Base-by-base conservation (phyloP, 1,140 invertebrate species). In the Zaprionus camerounensis region DNA sequence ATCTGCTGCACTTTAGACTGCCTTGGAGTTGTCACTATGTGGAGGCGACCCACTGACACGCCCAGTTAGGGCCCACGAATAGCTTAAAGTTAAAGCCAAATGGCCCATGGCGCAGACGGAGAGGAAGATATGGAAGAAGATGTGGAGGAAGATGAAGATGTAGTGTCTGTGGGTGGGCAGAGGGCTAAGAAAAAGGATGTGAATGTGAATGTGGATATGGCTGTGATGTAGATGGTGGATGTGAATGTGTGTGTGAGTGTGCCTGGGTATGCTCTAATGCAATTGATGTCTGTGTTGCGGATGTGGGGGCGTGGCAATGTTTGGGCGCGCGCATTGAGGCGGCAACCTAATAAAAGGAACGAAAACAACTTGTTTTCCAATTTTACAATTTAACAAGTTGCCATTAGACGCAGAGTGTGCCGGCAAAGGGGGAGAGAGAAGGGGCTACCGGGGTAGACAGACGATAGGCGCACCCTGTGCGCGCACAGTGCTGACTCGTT, bases 361-460 rank as follows among this genome's bases (percentile, higher is more conserved):
- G 85, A 91, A 91, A 91, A 88, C 88, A 91, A 91, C 84, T 91
- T 91, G 88, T 91, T 91, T 91, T 91, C 88, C 88, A 91, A 91
- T 91, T 91, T 91, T 91, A 85, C 88, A 91, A 91, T 91, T 91
- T 91, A 91, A 91, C 88, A 91, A 91, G 88, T 88, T 85, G 80
- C 86, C 86, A 90, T 90, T 90, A 91, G 85, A 91, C 71, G 51
- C 20, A 17, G 49, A 24, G 5, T 28, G 20, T 9, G 66, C 11
- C 1, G 44, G 15, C 26, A 28, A 28, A 6, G 26, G 26, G 9
- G 31, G 1, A 31, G 31, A 31, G 28, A 15, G 61, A 9, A 20
- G 26, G 11, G 15, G 44, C 1, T 13, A 9, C 12, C 6, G 36
- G n/a, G 15, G 13, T 11, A 67, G 53, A 24, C 53, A 59, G 38